Evolutionary conservation across 2,888 invertebrate species (phyloP).

Genomic region (Euspilapteryx auroguttella): DNA sequence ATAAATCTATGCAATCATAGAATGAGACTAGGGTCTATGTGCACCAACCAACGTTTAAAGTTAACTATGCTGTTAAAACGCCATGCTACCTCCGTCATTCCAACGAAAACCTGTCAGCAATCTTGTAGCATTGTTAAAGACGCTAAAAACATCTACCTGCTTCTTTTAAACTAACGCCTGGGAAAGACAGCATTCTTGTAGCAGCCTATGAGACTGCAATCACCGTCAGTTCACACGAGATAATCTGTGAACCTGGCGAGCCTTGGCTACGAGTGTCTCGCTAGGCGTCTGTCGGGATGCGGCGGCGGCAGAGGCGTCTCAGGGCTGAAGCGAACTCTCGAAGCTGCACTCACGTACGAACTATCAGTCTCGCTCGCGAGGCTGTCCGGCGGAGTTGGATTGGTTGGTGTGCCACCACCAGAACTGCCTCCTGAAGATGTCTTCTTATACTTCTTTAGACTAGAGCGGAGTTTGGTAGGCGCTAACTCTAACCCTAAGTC

Average conservation of each 20-base stretch:
- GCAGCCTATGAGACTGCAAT: too few species aligned
- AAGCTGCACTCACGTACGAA: constrained; percentile 82
- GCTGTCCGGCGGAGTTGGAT: constrained; percentile 85
- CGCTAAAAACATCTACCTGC: too few species aligned
- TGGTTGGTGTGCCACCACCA: constrained; percentile 74
- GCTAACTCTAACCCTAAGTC: constrained; percentile 67
- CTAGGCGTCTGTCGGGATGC: constrained; percentile 21
- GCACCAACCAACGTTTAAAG: too few species aligned
- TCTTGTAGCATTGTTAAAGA: too few species aligned
- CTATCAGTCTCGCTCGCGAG: constrained; percentile 82
- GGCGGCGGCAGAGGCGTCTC: constrained; percentile 69
- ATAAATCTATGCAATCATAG: too few species aligned
- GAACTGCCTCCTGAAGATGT: constrained; percentile 60
- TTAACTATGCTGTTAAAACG: too few species aligned
- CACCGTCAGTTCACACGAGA: too few species aligned
- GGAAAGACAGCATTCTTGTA: too few species aligned
- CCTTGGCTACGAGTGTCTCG: constrained; percentile 50
- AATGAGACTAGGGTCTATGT: too few species aligned
- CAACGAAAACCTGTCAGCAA: too few species aligned
- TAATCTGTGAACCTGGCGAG: constrained; percentile 50
- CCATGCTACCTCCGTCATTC: too few species aligned
- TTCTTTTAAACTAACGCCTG: too few species aligned
- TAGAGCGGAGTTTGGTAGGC: constrained; percentile 73
- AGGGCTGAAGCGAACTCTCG: constrained; percentile 78
- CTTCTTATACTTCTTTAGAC: constrained; percentile 73